phyloP scores from a whole-genome alignment of 53 echinoderm and acorn worm genomes.

The Luidia sarsii region DNA sequence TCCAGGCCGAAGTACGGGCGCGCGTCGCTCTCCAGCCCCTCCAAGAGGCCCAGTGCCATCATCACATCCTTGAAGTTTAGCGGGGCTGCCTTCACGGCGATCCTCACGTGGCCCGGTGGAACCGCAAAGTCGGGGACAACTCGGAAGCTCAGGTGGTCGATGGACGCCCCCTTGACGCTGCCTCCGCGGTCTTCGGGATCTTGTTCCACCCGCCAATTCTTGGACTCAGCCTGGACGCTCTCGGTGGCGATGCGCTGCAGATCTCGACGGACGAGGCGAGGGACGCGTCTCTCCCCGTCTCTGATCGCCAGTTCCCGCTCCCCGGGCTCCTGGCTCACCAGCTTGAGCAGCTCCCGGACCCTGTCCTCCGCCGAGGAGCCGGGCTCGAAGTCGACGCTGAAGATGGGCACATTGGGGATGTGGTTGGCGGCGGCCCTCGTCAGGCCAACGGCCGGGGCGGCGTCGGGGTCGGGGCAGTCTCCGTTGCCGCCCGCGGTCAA shows the following conservation, averaged over 20 bases:
- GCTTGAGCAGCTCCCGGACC: slow-evolving; percentile 26
- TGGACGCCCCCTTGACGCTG: slow-evolving; percentile 25
- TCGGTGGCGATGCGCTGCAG: not conserved
- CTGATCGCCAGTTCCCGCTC: slow-evolving; percentile 61
- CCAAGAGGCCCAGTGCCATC: slow-evolving; percentile 64
- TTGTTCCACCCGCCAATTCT: slow-evolving; percentile 55
- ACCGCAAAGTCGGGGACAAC: slow-evolving; percentile 35
- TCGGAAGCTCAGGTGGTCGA: slow-evolving; percentile 53
- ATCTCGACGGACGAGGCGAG: slow-evolving; percentile 49
- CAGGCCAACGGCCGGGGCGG: slow-evolving; percentile 46
- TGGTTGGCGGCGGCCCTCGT: slow-evolving; percentile 61
- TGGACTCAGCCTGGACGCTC: slow-evolving; percentile 7
- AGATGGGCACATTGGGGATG: slow-evolving; percentile 40
- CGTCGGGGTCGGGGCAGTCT: slow-evolving; percentile 12
- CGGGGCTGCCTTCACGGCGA: slow-evolving; percentile 45
- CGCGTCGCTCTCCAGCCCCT: slow-evolving; percentile 44
- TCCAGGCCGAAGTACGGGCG: slow-evolving; percentile 69
- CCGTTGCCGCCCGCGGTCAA: slow-evolving; percentile 50
- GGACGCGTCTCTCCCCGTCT: slow-evolving; percentile 27
- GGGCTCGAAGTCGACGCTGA: slow-evolving; percentile 45
- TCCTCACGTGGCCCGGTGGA: slow-evolving; percentile 49
- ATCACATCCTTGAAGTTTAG: slow-evolving; percentile 67
- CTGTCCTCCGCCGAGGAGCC: slow-evolving; percentile 8
- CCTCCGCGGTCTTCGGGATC: not conserved
- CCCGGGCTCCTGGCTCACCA: slow-evolving; percentile 2